A percentile compares a stretch with the other conserved stretches of the same genome.
phyloP scores from a whole-genome alignment of 2,113 vertebrate genomes.

The Syngnathus typhle region DNA sequence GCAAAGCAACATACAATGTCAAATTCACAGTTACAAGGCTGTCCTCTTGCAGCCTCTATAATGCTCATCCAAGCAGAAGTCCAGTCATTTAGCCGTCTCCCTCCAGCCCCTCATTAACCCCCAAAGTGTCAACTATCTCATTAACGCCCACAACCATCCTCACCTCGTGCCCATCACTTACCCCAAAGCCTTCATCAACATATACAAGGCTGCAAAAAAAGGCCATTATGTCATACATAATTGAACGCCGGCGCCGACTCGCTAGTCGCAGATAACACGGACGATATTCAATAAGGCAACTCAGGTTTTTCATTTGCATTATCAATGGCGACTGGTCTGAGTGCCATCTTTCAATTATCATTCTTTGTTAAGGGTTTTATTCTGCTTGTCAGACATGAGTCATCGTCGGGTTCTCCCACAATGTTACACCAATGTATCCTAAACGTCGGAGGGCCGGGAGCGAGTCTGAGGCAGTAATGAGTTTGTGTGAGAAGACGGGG shows the following conservation, averaged over 20 bases:
- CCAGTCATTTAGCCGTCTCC: conserved; percentile 68
- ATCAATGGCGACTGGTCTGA: conserved; percentile 62
- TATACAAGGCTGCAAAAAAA: conserved; percentile 18
- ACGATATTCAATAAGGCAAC: conserved; percentile 52
- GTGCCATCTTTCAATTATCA: conserved; percentile 71
- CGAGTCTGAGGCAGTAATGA: conserved; percentile 70
- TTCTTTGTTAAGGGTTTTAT: conserved; percentile 69
- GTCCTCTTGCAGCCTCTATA: conserved; percentile 48
- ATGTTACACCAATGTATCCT: conserved; percentile 65
- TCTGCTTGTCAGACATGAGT: conserved; percentile 67
- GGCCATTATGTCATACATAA: conserved; percentile 23
- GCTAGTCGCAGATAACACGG: conserved; percentile 31
- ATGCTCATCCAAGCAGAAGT: conserved; percentile 68
- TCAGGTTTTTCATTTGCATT: conserved; percentile 58
- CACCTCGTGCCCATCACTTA: conserved; percentile 50
- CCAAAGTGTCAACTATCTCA: conserved; percentile 70
- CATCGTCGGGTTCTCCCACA: conserved; percentile 63
- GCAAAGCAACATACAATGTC: conserved; percentile 56
- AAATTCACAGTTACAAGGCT: conserved; percentile 32
- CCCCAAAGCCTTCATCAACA: conserved; percentile 52
- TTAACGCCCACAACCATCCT: conserved; percentile 62
- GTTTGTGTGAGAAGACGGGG: conserved; percentile 72
- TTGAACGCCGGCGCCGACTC: conserved; percentile 30
- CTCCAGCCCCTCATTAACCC: conserved; percentile 70
- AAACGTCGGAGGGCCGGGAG: conserved; percentile 66